Evolutionary conservation across 2,888 invertebrate genomes (phyloP).

Genomic region (Pristionchus arcanus): DNA sequence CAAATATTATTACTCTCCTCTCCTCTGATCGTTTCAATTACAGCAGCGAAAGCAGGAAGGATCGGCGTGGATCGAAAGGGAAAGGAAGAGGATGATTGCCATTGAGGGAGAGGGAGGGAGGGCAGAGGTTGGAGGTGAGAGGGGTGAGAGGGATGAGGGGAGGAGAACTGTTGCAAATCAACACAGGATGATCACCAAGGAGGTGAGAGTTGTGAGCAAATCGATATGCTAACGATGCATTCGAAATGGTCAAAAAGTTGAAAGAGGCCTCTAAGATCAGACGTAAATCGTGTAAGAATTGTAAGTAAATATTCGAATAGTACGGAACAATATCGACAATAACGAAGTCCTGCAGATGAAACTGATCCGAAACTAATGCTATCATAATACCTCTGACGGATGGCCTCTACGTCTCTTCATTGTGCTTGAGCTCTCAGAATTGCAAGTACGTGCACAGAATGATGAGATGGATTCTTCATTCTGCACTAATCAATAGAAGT

Average conservation of each 20-base stretch:
- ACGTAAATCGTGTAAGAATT: too few relatives aligned
- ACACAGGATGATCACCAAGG: background rate
- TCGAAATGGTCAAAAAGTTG: background rate
- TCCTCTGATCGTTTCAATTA: slow-evolving; percentile 3
- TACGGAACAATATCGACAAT: background rate
- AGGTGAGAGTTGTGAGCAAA: background rate
- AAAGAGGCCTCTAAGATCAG: too few relatives aligned
- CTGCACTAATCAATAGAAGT: background rate
- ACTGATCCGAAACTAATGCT: too few relatives aligned
- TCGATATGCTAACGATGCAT: background rate
- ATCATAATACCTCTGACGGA: too few relatives aligned
- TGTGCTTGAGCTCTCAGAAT: too few relatives aligned
- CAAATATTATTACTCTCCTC: background rate
- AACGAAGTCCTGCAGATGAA: too few relatives aligned
- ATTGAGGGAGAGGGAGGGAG: background rate
- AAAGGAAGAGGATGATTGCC: background rate
- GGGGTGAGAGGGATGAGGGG: background rate
- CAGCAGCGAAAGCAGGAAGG: slow-evolving; percentile 24
- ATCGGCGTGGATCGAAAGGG: slow-evolving; percentile 1
- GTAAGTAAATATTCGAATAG: background rate
- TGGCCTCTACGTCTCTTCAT: too few relatives aligned
- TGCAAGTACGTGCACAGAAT: too few relatives aligned
- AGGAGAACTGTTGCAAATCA: slow-evolving; percentile 23
- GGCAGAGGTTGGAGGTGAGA: slow-evolving; percentile 26
- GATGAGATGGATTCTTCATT: too few relatives aligned